Evolutionary conservation across 2,797 vertebrate species (phyloP), one percentile per base, ranked within the genome.

Genomic region (Geotrypetes seraphini): DNA sequence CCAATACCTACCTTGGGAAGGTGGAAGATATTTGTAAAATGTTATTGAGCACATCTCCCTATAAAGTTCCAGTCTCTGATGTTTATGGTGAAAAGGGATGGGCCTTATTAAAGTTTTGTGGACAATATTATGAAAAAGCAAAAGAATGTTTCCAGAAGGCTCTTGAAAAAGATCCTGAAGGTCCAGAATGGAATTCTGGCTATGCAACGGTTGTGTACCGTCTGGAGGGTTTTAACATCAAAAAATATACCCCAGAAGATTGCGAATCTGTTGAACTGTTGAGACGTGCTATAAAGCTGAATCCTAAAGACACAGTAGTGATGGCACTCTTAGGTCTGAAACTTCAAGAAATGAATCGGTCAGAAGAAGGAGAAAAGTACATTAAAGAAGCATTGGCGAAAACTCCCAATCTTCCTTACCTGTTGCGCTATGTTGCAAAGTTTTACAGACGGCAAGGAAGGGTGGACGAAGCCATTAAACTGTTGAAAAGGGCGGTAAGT

Each of bases 41-140:
- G 2, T 26, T 64, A 28, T 43, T 58, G 34, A 34, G 41, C 24
- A 28, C 12, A 23, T 41, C 31, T 24, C 3, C 22, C 3, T 17
- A 35, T 27, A 64, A 61, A 18, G 36, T 42, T 34, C 20, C 59
- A 7, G 25, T 67, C 31, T 65, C 80, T 22, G 75, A 75, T 12
- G 46, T 84, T 18, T 58, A 44, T 11, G 77, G 74, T 50, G 84
- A 87, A 33, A 52, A 85, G 53, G 84, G 78, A 7, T 86, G 80
- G 81, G 58, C 79, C 8, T 56, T 76, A 8, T 30, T 85, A 31
- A 79, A 66, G 16, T 83, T 82, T 57, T 70, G 73, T 19, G 1
- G 0, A 2, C 40, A 53, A 10, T 68, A 87, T 55, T 69, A 58
- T 0, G 14, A 58, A 5, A 69, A 27, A 39, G 78, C 85, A 25